A percentile compares a stretch with the other conserved stretches of the same genome.
phyloP scores from a whole-genome alignment of 2,888 invertebrate species.

The Thera britannica region DNA sequence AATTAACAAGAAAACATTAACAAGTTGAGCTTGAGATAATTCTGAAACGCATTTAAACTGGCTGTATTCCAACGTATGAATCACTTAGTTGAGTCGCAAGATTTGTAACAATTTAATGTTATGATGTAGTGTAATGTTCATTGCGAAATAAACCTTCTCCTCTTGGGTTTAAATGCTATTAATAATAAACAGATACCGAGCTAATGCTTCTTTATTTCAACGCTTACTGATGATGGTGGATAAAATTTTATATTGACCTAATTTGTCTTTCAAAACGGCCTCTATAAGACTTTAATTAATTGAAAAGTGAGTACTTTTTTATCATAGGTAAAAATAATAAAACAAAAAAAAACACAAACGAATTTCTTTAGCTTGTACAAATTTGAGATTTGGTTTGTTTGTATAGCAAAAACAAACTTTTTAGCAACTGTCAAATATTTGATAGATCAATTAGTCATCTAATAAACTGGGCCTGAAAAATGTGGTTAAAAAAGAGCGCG shows the following conservation, averaged over 20 bases:
- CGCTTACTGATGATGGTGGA: background rate
- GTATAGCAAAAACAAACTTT: no score
- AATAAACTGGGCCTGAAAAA: background rate
- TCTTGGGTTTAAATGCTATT: conserved; percentile 18
- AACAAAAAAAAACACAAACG: no score
- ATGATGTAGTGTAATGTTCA: conserved; percentile 28
- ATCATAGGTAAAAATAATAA: no score
- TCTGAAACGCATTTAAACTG: conserved; percentile 60
- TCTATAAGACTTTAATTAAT: no score
- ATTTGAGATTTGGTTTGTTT: no score
- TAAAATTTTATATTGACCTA: background rate
- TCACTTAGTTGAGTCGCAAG: conserved; percentile 58
- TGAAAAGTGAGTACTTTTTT: no score
- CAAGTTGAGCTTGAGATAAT: conserved; percentile 51
- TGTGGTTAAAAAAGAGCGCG: background rate
- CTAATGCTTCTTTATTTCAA: conserved; percentile 14
- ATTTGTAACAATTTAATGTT: conserved; percentile 65
- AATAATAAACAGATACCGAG: conserved; percentile 4
- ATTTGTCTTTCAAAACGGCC: background rate
- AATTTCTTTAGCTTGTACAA: no score
- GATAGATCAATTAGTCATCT: no score
- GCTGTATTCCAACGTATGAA: conserved; percentile 62
- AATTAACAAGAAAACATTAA: conserved; percentile 40
- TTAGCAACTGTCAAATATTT: no score
- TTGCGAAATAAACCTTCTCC: conserved; percentile 39